Evolutionary conservation across 2,888 invertebrate genomes (phyloP).

Genomic region (Epiblema foenella): DNA sequence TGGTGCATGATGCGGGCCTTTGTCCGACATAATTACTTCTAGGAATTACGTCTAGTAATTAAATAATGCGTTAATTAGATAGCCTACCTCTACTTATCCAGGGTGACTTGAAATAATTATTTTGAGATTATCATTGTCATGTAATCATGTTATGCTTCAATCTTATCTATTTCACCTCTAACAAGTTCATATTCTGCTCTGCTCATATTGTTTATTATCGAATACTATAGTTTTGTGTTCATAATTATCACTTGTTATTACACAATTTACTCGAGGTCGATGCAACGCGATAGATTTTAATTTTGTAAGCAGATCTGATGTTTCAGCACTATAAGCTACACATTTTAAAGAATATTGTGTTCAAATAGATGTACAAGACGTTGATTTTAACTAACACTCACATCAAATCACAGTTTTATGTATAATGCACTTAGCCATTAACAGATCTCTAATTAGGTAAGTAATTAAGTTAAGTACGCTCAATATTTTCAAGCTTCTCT

Average conservation of each 20-base stretch:
- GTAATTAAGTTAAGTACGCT: constrained; percentile 23
- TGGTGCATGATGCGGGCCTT: constrained; percentile 11
- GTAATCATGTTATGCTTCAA: too few relatives aligned
- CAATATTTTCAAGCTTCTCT: constrained; percentile 16
- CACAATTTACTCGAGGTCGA: too few relatives aligned
- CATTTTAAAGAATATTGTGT: background rate
- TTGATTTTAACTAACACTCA: background rate
- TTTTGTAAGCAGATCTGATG: too few relatives aligned
- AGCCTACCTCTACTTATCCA: background rate
- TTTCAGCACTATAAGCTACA: too few relatives aligned
- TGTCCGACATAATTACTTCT: constrained; percentile 19
- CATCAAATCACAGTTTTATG: background rate
- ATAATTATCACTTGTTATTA: too few relatives aligned
- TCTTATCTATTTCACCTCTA: too few relatives aligned
- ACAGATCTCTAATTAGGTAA: constrained; percentile 15
- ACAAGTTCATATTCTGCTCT: too few relatives aligned
- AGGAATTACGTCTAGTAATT: constrained; percentile 21
- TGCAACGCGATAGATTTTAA: too few relatives aligned
- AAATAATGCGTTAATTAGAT: constrained; percentile 6
- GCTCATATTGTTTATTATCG: too few relatives aligned
- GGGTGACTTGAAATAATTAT: background rate
- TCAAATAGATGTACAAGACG: background rate
- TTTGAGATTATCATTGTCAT: too few relatives aligned
- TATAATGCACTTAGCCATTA: constrained; percentile 26
- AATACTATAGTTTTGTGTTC: too few relatives aligned